These are phyloP conservation scores for Seriola dumerili DNA, from an alignment of 2,113 vertebrate species.

Conservation along the genomic window DNA sequence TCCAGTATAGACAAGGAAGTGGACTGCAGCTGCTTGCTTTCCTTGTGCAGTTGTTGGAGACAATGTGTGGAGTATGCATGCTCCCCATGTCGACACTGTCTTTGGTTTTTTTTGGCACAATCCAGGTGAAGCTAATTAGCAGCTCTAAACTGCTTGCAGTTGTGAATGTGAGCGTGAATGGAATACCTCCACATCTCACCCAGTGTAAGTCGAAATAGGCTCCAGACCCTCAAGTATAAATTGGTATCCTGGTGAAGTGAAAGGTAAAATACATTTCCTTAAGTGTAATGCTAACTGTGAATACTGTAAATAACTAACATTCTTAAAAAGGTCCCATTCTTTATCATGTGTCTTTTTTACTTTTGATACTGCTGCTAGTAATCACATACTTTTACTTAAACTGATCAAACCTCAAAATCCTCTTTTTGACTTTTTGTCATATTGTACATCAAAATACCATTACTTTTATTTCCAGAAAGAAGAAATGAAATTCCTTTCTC, in stretches of 20 bases:
- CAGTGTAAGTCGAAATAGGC: neutral
- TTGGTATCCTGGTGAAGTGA: neutral
- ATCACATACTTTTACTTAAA: too few species aligned
- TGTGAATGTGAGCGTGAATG: neutral
- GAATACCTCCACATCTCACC: neutral
- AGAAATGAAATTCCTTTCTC: too few species aligned
- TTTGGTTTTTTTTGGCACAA: neutral
- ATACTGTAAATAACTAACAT: neutral
- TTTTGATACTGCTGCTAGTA: neutral
- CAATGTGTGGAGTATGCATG: neutral
- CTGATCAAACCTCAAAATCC: too few species aligned
- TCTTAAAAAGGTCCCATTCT: neutral
- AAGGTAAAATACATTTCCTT: neutral
- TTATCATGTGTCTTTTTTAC: neutral
- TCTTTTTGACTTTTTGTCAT: too few species aligned
- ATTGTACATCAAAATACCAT: neutral
- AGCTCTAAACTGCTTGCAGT: neutral
- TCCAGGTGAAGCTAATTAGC: neutral
- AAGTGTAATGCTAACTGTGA: too few species aligned
- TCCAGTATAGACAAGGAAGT: neutral
- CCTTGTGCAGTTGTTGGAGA: neutral
- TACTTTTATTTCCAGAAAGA: neutral
- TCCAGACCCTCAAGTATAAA: neutral
- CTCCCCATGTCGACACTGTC: neutral
- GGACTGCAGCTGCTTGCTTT: neutral